A percentile compares a stretch with the other conserved stretches of the same genome.
phyloP scores from a whole-genome alignment of 2,113 vertebrate genomes.

The Saguinus midas region DNA sequence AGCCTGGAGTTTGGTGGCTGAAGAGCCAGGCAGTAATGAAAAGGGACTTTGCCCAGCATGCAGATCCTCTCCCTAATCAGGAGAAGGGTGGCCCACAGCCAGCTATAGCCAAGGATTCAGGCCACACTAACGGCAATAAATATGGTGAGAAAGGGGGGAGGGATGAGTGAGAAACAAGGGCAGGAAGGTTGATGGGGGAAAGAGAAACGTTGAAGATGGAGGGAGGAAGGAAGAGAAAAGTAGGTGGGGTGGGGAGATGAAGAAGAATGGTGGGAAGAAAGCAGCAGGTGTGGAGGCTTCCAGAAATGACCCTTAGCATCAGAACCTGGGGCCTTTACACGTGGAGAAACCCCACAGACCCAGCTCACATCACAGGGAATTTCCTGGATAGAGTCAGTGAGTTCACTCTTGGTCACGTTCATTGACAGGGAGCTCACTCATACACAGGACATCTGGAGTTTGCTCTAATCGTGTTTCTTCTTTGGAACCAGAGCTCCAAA shows the following conservation, averaged over 20 bases:
- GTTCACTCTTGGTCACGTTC: neutral
- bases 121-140: too few species aligned
- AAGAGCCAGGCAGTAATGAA: neutral
- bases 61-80: neutral
- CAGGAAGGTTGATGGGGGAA: neutral
- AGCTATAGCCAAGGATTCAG: neutral
- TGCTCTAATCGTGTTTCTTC: neutral
- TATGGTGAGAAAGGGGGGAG: neutral
- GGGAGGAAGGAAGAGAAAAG: neutral
- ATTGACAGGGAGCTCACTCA: neutral
- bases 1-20: neutral
- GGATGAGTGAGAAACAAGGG: neutral
- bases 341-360: neutral
- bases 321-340: neutral
- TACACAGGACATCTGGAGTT: too few species aligned
- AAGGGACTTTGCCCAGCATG: neutral
- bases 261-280: neutral
- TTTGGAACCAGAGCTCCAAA: neutral
- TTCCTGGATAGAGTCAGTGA: neutral
- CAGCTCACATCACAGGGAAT: neutral
- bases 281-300: rapidly evolving
- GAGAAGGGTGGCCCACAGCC: neutral
- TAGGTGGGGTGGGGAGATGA: neutral
- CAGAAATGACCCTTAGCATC: neutral
- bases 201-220: rapidly evolving